phyloP scores from a whole-genome alignment of 2,797 vertebrate genomes.

The Heterohyrax brucei region DNA sequence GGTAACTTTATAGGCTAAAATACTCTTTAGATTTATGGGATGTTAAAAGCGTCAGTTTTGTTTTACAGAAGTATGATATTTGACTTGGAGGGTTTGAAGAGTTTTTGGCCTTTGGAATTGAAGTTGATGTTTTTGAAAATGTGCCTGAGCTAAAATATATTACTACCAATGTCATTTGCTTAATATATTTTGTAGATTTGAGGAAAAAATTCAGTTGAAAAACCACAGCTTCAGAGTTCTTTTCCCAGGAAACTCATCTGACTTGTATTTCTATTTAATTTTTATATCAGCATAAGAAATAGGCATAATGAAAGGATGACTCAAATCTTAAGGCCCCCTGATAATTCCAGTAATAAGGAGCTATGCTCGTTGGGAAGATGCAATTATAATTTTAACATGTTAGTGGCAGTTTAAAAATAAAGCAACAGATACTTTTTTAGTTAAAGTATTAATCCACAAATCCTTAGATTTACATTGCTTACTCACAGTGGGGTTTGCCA shows the following conservation, averaged over 20 bases:
- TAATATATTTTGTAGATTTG: conserved; percentile 55
- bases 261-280: conserved; percentile 79
- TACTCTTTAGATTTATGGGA: conserved; percentile 46
- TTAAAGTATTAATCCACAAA: conserved; percentile 18
- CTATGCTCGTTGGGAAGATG: conserved; percentile 74
- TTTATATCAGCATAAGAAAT: conserved; percentile 76
- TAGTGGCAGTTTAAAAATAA: conserved; percentile 74
- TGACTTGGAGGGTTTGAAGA: conserved; percentile 32
- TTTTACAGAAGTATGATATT: conserved; percentile 60
- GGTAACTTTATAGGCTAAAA: conserved; percentile 34
- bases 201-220: conserved; percentile 56
- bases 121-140: conserved; percentile 58
- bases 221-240: conserved; percentile 21
- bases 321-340: conserved; percentile 81
- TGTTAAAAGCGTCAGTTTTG: conserved; percentile 33
- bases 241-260: not conserved
- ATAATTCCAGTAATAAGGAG: conserved; percentile 78
- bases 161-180: conserved; percentile 55
- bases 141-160: conserved; percentile 34
- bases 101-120: conserved; percentile 39
- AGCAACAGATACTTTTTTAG: conserved; percentile 53
- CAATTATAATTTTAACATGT: conserved; percentile 76
- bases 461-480: not conserved
- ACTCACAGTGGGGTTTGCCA: conserved; percentile 15
- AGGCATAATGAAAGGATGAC: conserved; percentile 79